phyloP scores from a whole-genome alignment of 2,888 invertebrate species.

The Melieria crassipennis region DNA sequence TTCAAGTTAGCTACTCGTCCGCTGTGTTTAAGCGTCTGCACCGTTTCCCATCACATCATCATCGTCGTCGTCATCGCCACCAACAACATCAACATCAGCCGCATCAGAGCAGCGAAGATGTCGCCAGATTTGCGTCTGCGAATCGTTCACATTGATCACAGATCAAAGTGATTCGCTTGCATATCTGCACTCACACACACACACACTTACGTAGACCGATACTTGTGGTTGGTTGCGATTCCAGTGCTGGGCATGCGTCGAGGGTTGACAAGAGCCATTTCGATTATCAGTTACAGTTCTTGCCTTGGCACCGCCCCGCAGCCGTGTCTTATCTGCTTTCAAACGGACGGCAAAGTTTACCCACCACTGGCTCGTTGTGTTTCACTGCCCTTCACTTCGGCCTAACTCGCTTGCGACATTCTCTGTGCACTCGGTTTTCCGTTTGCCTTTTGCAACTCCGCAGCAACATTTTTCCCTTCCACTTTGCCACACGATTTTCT shows the following conservation, averaged over 20 bases:
- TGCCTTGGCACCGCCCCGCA: background rate
- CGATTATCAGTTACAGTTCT: background rate
- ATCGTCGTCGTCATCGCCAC: too few relatives aligned
- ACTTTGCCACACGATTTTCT: conserved; percentile 19
- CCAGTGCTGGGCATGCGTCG: background rate
- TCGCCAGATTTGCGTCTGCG: background rate
- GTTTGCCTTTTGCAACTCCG: background rate
- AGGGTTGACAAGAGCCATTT: background rate
- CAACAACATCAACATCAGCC: too few relatives aligned
- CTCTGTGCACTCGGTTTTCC: too few relatives aligned
- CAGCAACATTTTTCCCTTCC: background rate
- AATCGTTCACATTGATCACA: conserved; percentile 6
- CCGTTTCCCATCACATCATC: too few relatives aligned
- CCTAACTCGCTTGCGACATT: too few relatives aligned
- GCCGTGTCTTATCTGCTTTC: background rate
- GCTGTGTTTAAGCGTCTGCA: too few relatives aligned
- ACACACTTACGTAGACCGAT: background rate
- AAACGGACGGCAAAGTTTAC: too few relatives aligned
- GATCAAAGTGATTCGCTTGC: background rate
- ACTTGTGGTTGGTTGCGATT: background rate
- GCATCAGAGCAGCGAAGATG: background rate
- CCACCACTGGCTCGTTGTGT: too few relatives aligned
- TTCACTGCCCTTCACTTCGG: too few relatives aligned
- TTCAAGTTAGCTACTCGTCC: too few relatives aligned
- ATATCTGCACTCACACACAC: background rate